Percentiles rank a stretch among this genome's conserved stretches.
Conservation (phyloP, 1,140 invertebrate species). For the Adoxophyes honmai region DNA sequence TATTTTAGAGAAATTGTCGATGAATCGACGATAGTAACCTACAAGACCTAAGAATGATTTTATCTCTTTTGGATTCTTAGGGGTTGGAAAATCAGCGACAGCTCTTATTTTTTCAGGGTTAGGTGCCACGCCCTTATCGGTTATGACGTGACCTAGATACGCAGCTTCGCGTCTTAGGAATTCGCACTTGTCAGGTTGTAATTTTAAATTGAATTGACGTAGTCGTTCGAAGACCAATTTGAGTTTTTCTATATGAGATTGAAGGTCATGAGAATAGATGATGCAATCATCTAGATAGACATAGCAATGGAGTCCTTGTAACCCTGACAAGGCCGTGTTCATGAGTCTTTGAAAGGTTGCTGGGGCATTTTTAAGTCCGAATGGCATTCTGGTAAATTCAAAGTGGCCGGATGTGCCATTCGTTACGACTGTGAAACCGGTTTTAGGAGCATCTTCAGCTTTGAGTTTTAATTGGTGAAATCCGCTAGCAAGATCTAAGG, state of each 20-base stretch:
- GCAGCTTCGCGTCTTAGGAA: background rate
- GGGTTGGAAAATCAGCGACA: background rate
- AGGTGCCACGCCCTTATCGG: background rate
- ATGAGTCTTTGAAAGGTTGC: background rate
- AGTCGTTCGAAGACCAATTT: background rate
- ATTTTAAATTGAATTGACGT: background rate
- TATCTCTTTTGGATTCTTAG: background rate
- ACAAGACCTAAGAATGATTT: background rate
- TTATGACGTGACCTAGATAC: background rate
- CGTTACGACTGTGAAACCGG: background rate
- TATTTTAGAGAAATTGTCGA: background rate
- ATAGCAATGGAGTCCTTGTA: background rate
- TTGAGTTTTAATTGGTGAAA: background rate
- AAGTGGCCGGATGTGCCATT: background rate
- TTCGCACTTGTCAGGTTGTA: background rate
- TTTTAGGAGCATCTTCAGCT: background rate
- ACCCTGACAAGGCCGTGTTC: background rate
- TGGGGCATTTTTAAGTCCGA: background rate
- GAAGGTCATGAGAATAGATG: background rate
- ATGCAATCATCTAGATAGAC: background rate
- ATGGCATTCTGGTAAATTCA: background rate
- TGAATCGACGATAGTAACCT: background rate
- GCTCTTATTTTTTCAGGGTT: background rate
- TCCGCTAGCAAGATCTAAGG: conserved; percentile 21
- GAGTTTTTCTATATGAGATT: background rate